Conservation (phyloP, 2,113 vertebrate genomes). For the Castor canadensis region DNA sequence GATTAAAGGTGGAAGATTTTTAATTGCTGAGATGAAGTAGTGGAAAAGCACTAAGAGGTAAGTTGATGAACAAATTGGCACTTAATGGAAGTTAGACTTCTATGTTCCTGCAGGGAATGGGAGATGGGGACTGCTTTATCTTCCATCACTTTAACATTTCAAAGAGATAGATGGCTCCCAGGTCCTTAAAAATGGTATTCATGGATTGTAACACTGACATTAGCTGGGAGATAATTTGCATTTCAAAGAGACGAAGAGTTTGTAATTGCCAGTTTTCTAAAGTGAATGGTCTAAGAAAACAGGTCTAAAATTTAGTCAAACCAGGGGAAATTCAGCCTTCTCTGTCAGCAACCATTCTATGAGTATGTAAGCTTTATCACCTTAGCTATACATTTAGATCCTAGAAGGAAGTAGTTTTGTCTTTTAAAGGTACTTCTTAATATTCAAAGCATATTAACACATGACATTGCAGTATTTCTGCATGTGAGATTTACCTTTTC, state of each 20-base stretch:
- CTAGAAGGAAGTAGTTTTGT: background rate
- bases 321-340: background rate
- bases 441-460: background rate
- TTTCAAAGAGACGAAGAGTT: background rate
- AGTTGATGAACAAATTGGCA: background rate
- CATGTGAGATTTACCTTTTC: background rate
- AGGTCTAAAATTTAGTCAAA: background rate
- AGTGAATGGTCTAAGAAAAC: background rate
- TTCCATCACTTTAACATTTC: background rate
- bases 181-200: background rate
- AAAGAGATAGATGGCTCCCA: background rate
- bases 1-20: background rate
- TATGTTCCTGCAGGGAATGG: background rate
- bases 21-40: background rate
- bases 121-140: too few relatives aligned
- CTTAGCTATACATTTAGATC: background rate
- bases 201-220: background rate
- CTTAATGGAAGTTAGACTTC: background rate
- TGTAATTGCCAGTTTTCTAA: constrained; percentile 26
- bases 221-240: background rate
- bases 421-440: background rate
- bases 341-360: background rate
- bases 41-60: background rate
- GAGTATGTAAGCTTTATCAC: background rate
- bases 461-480: background rate